Base-by-base conservation (phyloP, 2,888 invertebrate genomes). In the Dasypogon diadema region DNA sequence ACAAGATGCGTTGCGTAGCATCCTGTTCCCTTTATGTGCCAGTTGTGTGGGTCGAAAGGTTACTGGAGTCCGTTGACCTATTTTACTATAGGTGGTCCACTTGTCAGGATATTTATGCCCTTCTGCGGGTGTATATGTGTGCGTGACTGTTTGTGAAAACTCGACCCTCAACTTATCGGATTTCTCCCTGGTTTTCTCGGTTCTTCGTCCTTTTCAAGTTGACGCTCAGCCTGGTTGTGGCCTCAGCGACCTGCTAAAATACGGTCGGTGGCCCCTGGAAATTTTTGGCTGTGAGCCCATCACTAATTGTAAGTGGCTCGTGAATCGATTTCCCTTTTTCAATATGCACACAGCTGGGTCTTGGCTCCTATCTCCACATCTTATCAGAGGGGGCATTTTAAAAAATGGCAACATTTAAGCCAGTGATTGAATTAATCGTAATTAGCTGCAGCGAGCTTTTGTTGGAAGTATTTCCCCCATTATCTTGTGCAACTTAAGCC, bases 81-180 rank as follows among this genome's bases (percentile, higher is more conserved):
- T 14, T 70, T 70, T 30, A 51, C 16, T 16, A 4, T n/a, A n/a
- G n/a, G n/a, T n/a, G n/a, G n/a, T n/a, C n/a, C n/a, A 10, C 51
- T 54, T 30, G 21, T 70, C 51, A 37, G 37, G 54, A 70, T 70
- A 54, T 51, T 54, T 24, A 21, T 18, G 54, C 30, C 16, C 16
- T 12, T 21, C 8, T 68, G 1, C 10, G 12, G 2, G 54, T 21
- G 14, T 37, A 2, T 4, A n/a, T 18, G 10, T 18, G n/a, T 30
- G 34, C 18, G 54, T 18, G 26, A n/a, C 18, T 34, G 70, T 30
- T 5, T 54, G 54, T 30, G 54, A 26, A 54, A 30, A 34, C 18
- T 70, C 70, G 70, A 70, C 70, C 70, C 70, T 70, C 70, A 70
- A 70, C 54, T 70, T 48, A 26, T 30, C n/a, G 16, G 70, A 24